Evolutionary conservation across 1,140 invertebrate genomes (phyloP), one percentile per base, ranked within the genome.

Genomic region (Portunus trituberculatus): DNA sequence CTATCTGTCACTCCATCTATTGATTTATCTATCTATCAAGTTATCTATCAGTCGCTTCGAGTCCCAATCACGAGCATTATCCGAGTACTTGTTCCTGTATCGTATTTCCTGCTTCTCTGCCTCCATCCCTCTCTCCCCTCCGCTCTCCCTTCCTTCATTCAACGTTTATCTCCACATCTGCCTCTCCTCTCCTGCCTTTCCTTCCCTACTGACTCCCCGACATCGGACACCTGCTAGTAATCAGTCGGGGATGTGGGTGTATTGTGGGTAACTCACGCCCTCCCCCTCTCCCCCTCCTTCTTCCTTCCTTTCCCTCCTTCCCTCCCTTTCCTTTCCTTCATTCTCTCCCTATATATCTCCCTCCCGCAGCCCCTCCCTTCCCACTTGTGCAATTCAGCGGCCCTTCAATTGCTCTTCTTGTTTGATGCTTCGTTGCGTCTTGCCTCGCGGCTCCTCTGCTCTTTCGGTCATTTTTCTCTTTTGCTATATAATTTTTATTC

Each of bases 221-320:
- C 67, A 76, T n/a, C 67, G 67, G 67, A 76, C 67, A 76, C 67
- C 67, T 76, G 67, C 67, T n/a, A 76, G 20, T 76, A 76, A 76
- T 76, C 67, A 76, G 67, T 76, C 67, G 6, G 67, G 67, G 67
- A 76, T 76, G 67, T 76, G 67, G 67, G 67, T n/a, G 67, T 76
- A 76, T 76, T 76, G 67, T 76, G 67, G 20, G 6, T n/a, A 20
- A 76, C 59, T 14, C 67, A n/a, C n/a, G 67, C 67, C 25, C n/a
- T n/a, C 67, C n/a, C 67, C 16, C 20, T 76, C 67, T 76, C 67
- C n/a, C n/a, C 25, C 20, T 76, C 67, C 25, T 16, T n/a, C 20
- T 25, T 76, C 10, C 20, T 25, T 76, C 59, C 20, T 25, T 76
- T 20, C 25, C n/a, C 20, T 20, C 25, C 25, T 76, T 76, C 67